Evolutionary conservation across 1,140 invertebrate species (phyloP).

Genomic region (Conus betulinus): DNA sequence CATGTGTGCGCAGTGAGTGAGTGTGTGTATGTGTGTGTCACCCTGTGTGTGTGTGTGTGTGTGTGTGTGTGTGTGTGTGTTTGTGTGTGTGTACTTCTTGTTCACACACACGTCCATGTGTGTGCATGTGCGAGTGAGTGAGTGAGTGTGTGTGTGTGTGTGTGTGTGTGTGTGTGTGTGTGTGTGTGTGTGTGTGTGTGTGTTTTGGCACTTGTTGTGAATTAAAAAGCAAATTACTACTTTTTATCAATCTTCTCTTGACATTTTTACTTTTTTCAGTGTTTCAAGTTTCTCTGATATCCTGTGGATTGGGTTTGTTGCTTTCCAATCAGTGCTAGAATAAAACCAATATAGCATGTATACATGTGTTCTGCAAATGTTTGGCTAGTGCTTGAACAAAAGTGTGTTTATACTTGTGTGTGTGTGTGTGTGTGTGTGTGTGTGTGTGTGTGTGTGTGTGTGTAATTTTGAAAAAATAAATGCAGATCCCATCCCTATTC

Average conservation of each 20-base stretch:
- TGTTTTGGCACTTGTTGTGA: neutral
- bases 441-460: too few relatives aligned
- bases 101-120: neutral
- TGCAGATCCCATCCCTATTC: too few relatives aligned
- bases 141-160: neutral
- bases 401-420: too few relatives aligned
- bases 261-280: neutral
- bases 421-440: too few relatives aligned
- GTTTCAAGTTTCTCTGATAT: too few relatives aligned
- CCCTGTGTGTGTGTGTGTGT: neutral
- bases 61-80: neutral
- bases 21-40: too few relatives aligned
- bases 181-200: constrained; percentile 8
- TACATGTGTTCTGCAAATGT: neutral
- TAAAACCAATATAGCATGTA: too few relatives aligned
- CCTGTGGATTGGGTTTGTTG: too few relatives aligned
- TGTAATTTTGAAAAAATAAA: too few relatives aligned
- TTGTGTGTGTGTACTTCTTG: neutral
- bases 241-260: neutral
- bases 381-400: too few relatives aligned
- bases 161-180: neutral
- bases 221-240: neutral
- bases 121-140: neutral
- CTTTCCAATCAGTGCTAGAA: too few relatives aligned
- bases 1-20: too few relatives aligned